These are phyloP conservation scores for Catamblyrhynchus diadema DNA, from an alignment of 2,797 vertebrate genomes.

Conservation along the genomic window DNA sequence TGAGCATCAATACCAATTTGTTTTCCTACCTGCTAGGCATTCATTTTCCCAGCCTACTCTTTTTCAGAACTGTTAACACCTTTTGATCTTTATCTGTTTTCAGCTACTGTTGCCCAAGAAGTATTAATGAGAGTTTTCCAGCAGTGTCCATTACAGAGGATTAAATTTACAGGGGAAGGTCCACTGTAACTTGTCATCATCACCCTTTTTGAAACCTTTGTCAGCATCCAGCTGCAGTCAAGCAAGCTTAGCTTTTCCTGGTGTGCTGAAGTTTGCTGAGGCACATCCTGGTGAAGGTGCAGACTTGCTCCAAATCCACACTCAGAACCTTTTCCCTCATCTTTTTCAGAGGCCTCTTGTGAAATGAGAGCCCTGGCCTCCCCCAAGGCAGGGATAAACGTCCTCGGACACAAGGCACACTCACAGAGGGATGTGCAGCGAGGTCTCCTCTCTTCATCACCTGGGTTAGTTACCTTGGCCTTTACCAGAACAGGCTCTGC, in stretches of 20 bases:
- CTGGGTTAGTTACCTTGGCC: not conserved
- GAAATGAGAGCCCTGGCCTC: not conserved
- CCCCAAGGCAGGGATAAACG: accelerated
- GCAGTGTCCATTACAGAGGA: not conserved
- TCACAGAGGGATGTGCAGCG: not conserved
- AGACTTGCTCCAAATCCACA: not conserved
- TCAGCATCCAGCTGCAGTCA: not conserved
- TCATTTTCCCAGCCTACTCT: not conserved
- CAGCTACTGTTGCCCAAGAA: not conserved
- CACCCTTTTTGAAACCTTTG: not conserved
- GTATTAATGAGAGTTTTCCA: not conserved
- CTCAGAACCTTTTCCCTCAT: not conserved
- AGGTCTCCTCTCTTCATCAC: not conserved
- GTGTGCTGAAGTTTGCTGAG: not conserved
- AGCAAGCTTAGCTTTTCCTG: not conserved
- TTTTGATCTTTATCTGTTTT: not conserved
- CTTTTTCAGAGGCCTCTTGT: not conserved
- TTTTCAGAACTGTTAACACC: not conserved
- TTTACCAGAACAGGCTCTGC: not conserved
- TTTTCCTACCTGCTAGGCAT: constrained; percentile 25
- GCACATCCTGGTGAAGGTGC: not conserved
- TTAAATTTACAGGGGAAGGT: not conserved
- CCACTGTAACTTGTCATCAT: not conserved
- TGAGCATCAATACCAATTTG: constrained; percentile 3
- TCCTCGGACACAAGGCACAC: accelerated